phyloP scores from a whole-genome alignment of 2,888 invertebrate genomes.

The Azorinus chamasolen region DNA sequence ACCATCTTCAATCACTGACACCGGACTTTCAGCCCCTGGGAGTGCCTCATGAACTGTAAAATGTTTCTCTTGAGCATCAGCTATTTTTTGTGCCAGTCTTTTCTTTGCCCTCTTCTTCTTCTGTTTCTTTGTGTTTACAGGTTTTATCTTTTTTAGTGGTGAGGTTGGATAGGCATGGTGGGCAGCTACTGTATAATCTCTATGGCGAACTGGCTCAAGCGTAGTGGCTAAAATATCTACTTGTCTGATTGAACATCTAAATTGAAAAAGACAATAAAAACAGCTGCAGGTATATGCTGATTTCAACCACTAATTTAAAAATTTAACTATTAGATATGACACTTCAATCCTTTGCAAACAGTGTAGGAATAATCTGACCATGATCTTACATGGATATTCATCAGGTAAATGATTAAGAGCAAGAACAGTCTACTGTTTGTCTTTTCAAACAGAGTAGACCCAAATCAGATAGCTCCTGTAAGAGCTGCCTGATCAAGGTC shows the following conservation, averaged over 20 bases:
- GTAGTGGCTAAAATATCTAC: slow-evolving; percentile 83
- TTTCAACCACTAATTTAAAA: no score
- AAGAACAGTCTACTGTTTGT: no score
- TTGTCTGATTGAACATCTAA: slow-evolving; percentile 77
- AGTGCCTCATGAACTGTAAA: slow-evolving; percentile 15
- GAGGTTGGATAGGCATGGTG: slow-evolving; percentile 76
- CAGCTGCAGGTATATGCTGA: no score
- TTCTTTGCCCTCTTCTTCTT: slow-evolving; percentile 46
- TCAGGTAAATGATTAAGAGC: no score
- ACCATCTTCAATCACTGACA: slow-evolving; percentile 7
- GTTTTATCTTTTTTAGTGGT: slow-evolving; percentile 64
- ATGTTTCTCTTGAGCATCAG: slow-evolving; percentile 4
- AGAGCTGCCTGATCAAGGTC: no score
- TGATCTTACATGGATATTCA: no score
- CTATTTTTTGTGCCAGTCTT: slow-evolving; percentile 23
- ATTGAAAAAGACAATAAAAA: slow-evolving; percentile 23
- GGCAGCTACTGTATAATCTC: slow-evolving; percentile 79
- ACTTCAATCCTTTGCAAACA: no score
- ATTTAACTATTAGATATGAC: no score
- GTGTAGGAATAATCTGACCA: no score
- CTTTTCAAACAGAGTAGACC: no score
- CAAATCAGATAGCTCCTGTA: no score
- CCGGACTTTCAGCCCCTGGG: slow-evolving; percentile 49
- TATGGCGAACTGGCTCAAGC: slow-evolving; percentile 82
- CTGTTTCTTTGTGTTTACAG: slow-evolving; percentile 31